Evolutionary conservation across 2,113 vertebrate genomes (phyloP), one percentile per base, ranked within the genome.

Genomic region (Salvator merianae): DNA sequence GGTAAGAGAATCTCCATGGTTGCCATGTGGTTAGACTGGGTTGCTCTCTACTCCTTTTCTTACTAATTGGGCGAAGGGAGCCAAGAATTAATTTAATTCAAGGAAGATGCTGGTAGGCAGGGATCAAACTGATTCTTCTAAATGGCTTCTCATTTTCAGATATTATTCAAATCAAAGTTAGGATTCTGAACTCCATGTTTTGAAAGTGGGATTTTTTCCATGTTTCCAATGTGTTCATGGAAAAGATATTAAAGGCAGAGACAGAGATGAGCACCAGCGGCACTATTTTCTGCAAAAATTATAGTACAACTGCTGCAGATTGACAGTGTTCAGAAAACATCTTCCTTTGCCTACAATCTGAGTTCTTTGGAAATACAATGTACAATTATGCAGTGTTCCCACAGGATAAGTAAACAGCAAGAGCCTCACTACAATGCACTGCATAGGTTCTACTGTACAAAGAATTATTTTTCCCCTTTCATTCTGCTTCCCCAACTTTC

Each of bases 1-100:
- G 38, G n/a, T 70, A 83, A 91, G 75, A 84, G 87, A 88, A 77
- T 85, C 89, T 90, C 85, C 71, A 74, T 40, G 40, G 1, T n/a
- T 75, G 62, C 32, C 36, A 32, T n/a, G 28, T 77, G 50, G 50
- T 22, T 59, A 32, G 30, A 9, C 16, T 78, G 30, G n/a, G 22
- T 4, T 8, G 14, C 7, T 28, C 38, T 32, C 8, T 43, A 32
- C 59, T n/a, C 62, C 20, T 38, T 47, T 36, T 22, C 36, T 78
- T 43, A 30, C 55, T 59, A 20, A 20, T 59, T 59, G 20, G 18
- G 16, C 55, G 18, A 59, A 16, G 55, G n/a, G 16, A n/a, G 43
- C 47, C 50, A 75, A 75, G 30, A 18, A 75, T 75, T 75, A n/a
- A 34, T 34, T 69, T 32, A 34, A 1, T 68, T 34, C 68, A 32